phyloP scores from a whole-genome alignment of 2,113 vertebrate species.

The Martes martes region DNA sequence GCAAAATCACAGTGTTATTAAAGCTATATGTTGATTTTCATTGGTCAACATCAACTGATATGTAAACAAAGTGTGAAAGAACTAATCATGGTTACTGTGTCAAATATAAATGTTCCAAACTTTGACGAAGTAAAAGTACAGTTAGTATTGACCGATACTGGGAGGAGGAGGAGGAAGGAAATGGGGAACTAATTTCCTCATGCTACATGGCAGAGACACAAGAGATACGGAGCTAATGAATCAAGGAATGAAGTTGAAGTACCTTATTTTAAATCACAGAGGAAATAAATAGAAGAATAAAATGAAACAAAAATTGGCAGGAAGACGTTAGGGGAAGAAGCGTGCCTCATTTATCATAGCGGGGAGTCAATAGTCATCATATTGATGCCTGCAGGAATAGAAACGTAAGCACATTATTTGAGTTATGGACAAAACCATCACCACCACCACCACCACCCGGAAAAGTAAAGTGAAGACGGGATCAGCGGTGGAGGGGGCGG shows the following conservation, averaged over 20 bases:
- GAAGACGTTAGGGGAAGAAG: conserved; percentile 20
- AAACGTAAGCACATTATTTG: conserved; percentile 20
- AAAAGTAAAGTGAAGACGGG: neutral
- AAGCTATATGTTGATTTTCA: neutral
- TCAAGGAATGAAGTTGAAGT: neutral
- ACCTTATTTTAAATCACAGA: conserved; percentile 1
- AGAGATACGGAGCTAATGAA: neutral
- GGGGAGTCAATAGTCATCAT: neutral
- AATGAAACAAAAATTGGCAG: conserved; percentile 38
- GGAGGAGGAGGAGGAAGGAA: neutral
- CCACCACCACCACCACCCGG: accelerated
- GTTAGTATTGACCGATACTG: neutral
- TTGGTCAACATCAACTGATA: neutral
- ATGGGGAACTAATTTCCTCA: neutral
- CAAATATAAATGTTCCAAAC: neutral
- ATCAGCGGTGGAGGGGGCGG: neutral
- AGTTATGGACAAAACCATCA: neutral
- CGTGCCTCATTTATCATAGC: neutral
- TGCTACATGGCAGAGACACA: neutral
- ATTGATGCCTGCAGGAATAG: conserved; percentile 16
- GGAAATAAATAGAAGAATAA: conserved; percentile 36
- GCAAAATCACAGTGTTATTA: neutral
- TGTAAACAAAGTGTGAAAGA: neutral
- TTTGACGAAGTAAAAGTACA: neutral
- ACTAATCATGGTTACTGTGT: neutral